Conservation (phyloP, 1,140 invertebrate genomes). For the Ectropis grisescens region DNA sequence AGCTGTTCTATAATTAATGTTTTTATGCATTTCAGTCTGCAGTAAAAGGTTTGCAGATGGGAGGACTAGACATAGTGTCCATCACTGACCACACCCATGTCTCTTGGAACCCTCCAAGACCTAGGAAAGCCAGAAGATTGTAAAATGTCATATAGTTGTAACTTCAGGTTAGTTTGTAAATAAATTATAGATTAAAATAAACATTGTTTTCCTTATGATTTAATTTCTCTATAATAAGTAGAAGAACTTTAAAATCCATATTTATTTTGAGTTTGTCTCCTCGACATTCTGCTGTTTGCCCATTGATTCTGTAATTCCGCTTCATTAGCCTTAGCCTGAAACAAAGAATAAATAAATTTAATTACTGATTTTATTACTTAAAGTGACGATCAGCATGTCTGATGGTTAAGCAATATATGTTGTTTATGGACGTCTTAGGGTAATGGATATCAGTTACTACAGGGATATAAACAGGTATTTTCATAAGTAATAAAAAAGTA, state of each 20-base stretch:
- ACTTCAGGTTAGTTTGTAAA: conserved; percentile 3
- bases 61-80: conserved; percentile 89
- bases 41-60: conserved; percentile 94
- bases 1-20: no score
- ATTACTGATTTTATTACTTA: no score
- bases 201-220: conserved; percentile 9
- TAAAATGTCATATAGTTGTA: conserved; percentile 67
- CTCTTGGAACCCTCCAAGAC: conserved; percentile 81
- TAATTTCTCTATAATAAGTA: conserved; percentile 1
- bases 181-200: conserved; percentile 4
- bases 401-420: no score
- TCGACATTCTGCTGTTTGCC: conserved; percentile 87
- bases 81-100: conserved; percentile 91
- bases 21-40: conserved; percentile 82
- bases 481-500: no score
- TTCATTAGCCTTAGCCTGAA: conserved; percentile 92
- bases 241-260: conserved; percentile 82
- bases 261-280: conserved; percentile 88
- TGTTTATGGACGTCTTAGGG: no score
- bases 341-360: conserved; percentile 26
- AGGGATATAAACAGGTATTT: no score
- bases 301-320: conserved; percentile 94
- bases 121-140: conserved; percentile 81
- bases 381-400: no score
- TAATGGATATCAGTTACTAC: no score